phyloP scores from a whole-genome alignment of 2,797 vertebrate genomes.

The Liparis tanakae region DNA sequence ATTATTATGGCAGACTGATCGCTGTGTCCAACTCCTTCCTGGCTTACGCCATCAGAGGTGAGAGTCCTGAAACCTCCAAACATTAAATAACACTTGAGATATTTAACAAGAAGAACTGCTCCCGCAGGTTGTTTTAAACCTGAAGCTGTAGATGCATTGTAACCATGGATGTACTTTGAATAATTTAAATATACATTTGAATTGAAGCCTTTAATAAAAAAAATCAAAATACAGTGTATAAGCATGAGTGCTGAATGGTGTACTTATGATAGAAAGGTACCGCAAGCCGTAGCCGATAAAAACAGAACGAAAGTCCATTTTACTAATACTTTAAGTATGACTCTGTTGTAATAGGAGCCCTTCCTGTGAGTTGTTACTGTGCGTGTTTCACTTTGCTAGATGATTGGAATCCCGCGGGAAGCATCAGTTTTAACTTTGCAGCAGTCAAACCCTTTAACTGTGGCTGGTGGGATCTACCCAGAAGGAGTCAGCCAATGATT shows the following conservation, averaged over 20 bases:
- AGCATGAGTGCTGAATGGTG: background rate
- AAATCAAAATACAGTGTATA: background rate
- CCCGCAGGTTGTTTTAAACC: background rate
- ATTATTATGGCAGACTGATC: slow-evolving; percentile 96
- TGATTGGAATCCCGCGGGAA: background rate
- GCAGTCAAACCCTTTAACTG: background rate
- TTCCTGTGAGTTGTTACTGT: no score
- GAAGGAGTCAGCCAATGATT: background rate
- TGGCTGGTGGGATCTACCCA: background rate
- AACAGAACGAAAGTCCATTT: background rate
- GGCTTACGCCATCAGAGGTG: slow-evolving; percentile 97
- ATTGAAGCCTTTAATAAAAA: background rate
- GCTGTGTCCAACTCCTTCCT: slow-evolving; percentile 96
- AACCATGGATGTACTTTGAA: background rate
- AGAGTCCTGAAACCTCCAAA: slow-evolving; percentile 50
- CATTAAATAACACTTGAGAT: background rate
- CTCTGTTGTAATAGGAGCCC: background rate
- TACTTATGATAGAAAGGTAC: background rate
- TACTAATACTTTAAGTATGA: background rate
- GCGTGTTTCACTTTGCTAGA: background rate
- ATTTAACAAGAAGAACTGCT: background rate
- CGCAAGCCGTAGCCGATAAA: background rate
- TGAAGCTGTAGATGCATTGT: background rate
- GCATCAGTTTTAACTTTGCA: background rate
- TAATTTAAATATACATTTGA: background rate